Evolutionary conservation across 1,140 invertebrate species (phyloP), one percentile per base, ranked within the genome.

Genomic region (Helicoverpa armigera): DNA sequence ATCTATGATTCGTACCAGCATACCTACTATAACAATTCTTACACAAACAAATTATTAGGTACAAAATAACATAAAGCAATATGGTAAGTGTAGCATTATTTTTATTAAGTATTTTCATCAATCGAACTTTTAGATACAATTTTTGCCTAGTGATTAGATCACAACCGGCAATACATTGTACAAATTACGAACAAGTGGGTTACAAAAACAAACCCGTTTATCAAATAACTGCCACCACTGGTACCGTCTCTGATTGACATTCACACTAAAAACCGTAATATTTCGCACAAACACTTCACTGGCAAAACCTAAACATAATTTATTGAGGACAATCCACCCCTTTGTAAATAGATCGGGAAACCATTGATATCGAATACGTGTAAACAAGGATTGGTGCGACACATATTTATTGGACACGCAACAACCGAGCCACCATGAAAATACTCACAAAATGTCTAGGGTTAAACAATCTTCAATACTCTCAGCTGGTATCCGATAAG

Each of bases 331-430:
- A 81, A 92, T 94, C 90, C 92, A 90, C 92, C 93, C 93, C 92
- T 94, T 94, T 92, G 90, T 93, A 94, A 94, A 92, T 91, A 92
- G 82, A 88, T 88, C 80, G 80, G 84, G 77, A 79, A 83, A 87
- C 85, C 82, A 88, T 81, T 84, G 83, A 87, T 85, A 83, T 83
- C 88, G 82, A 87, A 91, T 89, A 94, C 93, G 93, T 94, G 92
- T 94, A 94, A 94, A 94, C 93, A 94, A 93, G 87, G 80, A 67
- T 81, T 58, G 53, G 82, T 77, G 77, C 48, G 35, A 85, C 82
- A 83, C 67, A 85, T 82, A 84, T 83, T 88, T 80, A 14, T 16
- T 23, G 65, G 76, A 29, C 74, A 73, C 58, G 74, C 79, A 51
- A 31, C 29, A 31, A 51, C 48, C 50, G 69, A 60, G 63, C 76